Evolutionary conservation across 2,113 vertebrate genomes (phyloP).

Genomic region (Electrona antarctica): DNA sequence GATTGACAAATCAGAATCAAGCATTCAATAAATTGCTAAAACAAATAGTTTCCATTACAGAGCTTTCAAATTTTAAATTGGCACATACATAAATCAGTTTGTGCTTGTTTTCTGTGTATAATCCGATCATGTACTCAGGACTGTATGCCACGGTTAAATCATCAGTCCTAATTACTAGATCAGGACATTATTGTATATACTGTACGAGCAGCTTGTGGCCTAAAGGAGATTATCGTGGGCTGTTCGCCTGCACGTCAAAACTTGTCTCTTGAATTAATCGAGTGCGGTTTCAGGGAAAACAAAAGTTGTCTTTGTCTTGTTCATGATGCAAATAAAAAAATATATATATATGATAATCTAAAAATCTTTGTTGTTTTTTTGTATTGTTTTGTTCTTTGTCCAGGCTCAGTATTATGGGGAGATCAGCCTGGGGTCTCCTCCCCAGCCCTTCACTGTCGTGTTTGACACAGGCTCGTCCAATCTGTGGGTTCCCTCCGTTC

Average conservation of each 20-base stretch:
- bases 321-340: neutral
- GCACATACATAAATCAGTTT: no score
- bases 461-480: conserved; percentile 98
- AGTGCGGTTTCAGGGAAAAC: neutral
- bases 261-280: neutral
- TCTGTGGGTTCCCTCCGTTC: conserved; percentile 93
- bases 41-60: no score
- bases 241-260: neutral
- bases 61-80: no score
- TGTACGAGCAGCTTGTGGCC: no score
- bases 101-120: no score
- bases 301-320: neutral
- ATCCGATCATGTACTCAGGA: no score
- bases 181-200: neutral
- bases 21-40: no score
- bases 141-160: no score
- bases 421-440: conserved; percentile 88
- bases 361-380: neutral
- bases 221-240: neutral
- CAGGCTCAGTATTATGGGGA: conserved; percentile 94
- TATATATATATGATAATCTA: neutral
- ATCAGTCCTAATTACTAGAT: neutral
- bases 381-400: neutral
- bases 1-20: no score
- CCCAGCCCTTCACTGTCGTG: conserved; percentile 90